Evolutionary conservation across 2,888 invertebrate genomes (phyloP), one percentile per base, ranked within the genome.

Genomic region (Luperina nickerlii): DNA sequence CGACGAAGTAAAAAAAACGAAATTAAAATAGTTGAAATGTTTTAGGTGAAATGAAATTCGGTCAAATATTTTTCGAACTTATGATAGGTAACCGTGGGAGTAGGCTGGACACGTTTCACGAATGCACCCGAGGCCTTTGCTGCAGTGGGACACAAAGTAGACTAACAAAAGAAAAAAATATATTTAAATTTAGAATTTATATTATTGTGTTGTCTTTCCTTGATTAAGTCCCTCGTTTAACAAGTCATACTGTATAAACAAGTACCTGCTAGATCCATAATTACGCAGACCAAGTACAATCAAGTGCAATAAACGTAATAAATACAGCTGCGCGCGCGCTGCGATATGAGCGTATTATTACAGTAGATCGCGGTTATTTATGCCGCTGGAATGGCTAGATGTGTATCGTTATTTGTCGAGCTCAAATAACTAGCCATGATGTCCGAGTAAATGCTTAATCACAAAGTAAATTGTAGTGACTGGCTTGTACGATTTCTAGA

Each of bases 281-380:
- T 84, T 78, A 86, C 68, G 45, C 77, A 67, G 77, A 51, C 76
- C 45, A 66, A 68, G 78, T 79, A 67, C 76, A 80, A 88, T 87
- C 78, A 88, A 75, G 70, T 70, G 77, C 80, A 88, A 87, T 88
- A 80, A 87, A 77, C 71, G 80, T 75, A 76, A 83, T 76, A 86
- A 80, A 76, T 71, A 74, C 82, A 87, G 78, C 82, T 88, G 87
- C 87, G 87, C 77, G 67, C 67, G 60, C 87, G 89, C 81, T 67
- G 51, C 15, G 57, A 57, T 74, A 45, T 77, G 42, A 72, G 67
- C 54, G 70, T 85, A 79, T 87, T 82, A 85, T 87, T 87, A 87
- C 76, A n/a, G 76, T 72, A 79, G 82, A 79, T 88, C 79, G 70
- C 76, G 54, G 76, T 87, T 79, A 79, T 89, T 88, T 82, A 73